Base-by-base conservation (phyloP, 2,888 invertebrate genomes). In the Baccha elongata region DNA sequence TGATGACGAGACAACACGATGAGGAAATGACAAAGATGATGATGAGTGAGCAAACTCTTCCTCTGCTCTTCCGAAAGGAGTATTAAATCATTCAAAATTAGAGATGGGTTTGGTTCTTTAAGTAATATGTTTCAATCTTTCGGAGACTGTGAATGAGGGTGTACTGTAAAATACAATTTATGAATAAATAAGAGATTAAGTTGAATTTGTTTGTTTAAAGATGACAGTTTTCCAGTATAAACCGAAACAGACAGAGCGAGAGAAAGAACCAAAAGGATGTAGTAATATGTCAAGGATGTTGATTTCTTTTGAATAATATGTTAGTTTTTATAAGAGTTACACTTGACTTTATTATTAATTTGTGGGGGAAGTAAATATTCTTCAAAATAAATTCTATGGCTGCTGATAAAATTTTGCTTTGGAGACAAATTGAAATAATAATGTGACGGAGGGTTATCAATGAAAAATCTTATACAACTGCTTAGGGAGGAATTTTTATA, bases 21-120 rank as follows among this genome's bases (percentile, higher is more conserved):
- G 60, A 60, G 44, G 60, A 60, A 60, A 60, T 60, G 60, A 79
- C 37, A 72, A 64, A 42, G 58, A 42, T 35, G 42, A 69, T 80
- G 80, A 80, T 68, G 64, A 80, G 50, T 58, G 50, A 64, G 48
- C 80, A 80, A 69, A 69, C 68, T 58, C 42, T 19, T 19, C 19
- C 50, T n/a, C 19, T 21, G 13, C 50, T 13, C 37, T 37, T 13
- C 7, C 1, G 13, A 35, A 53, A 46, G 55, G 26, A 55, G 44
- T 23, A 58, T 58, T 72, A 53, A 52, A 64, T 53, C 52, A 52
- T 60, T 55, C 62, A 32, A 64, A 76, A 76, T 76, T 42, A 8
- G 37, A 42, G 73, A 19, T 3, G 42, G 65, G n/a, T 32, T 44
- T 26, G 1, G 60, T 17, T 29, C 23, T 13, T 60, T 42, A 40